phyloP scores from a whole-genome alignment of 2,888 invertebrate genomes.

The Psococerastis gibbosa region DNA sequence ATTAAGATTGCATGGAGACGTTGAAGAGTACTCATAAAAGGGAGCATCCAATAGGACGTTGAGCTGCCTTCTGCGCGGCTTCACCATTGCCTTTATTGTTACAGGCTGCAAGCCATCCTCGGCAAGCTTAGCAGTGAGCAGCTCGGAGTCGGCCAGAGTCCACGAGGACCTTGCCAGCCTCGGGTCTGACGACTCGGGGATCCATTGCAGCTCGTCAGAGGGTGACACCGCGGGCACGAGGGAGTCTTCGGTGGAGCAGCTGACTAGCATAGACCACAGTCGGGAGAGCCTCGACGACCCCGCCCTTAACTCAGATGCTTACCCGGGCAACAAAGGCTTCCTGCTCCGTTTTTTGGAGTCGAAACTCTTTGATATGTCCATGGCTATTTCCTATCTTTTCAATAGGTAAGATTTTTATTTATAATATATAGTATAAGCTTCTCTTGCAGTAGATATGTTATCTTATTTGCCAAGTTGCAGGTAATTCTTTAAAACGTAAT shows the following conservation, averaged over 20 bases:
- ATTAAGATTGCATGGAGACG: too few species aligned
- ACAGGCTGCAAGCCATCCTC: neutral
- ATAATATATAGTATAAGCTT: neutral
- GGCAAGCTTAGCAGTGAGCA: constrained; percentile 1
- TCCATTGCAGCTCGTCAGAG: constrained; percentile 38
- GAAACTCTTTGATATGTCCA: constrained; percentile 92
- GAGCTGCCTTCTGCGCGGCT: too few species aligned
- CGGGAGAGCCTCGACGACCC: constrained; percentile 39
- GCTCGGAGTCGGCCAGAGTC: constrained; percentile 23
- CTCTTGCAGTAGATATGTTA: too few species aligned
- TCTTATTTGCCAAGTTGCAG: too few species aligned
- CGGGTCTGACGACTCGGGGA: constrained; percentile 67
- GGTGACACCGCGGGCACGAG: constrained; percentile 19
- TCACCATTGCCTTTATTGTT: too few species aligned
- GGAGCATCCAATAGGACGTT: too few species aligned
- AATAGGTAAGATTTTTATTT: constrained; percentile 38
- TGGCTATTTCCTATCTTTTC: constrained; percentile 95
- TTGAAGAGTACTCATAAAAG: too few species aligned
- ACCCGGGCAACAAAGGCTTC: constrained; percentile 37
- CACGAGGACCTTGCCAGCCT: constrained; percentile 38
- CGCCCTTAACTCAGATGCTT: constrained; percentile 16
- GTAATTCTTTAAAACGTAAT: too few species aligned
- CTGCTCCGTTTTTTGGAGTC: constrained; percentile 87
- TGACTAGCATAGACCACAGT: constrained; percentile 34
- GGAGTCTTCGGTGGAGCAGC: constrained; percentile 32